A percentile compares a stretch with the other conserved stretches of the same genome.
phyloP scores from a whole-genome alignment of 2,797 vertebrate species.

The Linurgus olivaceus region DNA sequence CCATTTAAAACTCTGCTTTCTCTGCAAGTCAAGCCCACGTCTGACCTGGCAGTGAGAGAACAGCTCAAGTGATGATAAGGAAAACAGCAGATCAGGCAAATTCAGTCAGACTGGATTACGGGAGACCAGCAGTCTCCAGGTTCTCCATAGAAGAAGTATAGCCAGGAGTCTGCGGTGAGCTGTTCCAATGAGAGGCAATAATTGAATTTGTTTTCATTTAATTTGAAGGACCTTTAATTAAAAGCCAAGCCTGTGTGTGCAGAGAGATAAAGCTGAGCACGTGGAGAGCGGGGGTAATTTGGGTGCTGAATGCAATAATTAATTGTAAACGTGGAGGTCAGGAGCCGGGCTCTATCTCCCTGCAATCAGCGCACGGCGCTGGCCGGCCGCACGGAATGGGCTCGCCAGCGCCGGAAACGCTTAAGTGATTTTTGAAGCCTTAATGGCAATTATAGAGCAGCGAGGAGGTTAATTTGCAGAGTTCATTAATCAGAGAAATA shows the following conservation, averaged over 20 bases:
- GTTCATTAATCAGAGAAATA: constrained; percentile 75
- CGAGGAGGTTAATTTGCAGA: constrained; percentile 74
- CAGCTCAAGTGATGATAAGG: constrained; percentile 72
- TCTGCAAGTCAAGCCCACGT: constrained; percentile 45
- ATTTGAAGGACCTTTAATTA: constrained; percentile 84
- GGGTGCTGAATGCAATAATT: constrained; percentile 78
- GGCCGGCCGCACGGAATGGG: constrained; percentile 50
- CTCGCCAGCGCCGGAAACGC: constrained; percentile 39
- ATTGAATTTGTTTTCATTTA: constrained; percentile 84
- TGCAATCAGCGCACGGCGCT: constrained; percentile 58
- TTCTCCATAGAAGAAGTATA: constrained; percentile 61
- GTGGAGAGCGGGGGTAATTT: constrained; percentile 72
- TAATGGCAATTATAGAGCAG: constrained; percentile 73
- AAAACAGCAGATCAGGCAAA: constrained; percentile 71
- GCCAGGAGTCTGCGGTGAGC: constrained; percentile 68
- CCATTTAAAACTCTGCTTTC: constrained; percentile 24
- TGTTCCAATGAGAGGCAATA: constrained; percentile 79
- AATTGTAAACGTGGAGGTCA: constrained; percentile 76
- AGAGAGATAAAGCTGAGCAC: constrained; percentile 77
- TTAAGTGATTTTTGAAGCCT: constrained; percentile 77
- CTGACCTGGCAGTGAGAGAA: constrained; percentile 58
- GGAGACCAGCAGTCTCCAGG: constrained; percentile 55
- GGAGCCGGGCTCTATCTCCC: constrained; percentile 70
- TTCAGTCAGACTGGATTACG: constrained; percentile 66
- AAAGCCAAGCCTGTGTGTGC: constrained; percentile 77